These are phyloP conservation scores for Drosophila carrolli DNA, from an alignment of 1,140 invertebrate genomes.

Conservation along the genomic window DNA sequence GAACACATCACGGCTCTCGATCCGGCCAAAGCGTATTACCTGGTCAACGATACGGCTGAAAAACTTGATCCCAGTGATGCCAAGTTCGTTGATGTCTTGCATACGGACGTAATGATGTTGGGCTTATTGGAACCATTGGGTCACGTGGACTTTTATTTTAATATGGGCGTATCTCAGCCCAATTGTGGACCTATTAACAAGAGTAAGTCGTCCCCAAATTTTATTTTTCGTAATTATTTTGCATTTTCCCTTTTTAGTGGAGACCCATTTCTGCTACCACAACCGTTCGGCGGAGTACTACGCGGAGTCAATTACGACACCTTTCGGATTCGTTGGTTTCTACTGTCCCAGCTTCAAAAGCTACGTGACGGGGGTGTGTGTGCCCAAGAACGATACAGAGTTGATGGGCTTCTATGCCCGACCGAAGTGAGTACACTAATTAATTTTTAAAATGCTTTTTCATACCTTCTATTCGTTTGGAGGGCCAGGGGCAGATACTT, in stretches of 20 bases:
- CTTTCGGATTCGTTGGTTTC: conserved; percentile 10
- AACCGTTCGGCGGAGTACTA: conserved; percentile 29
- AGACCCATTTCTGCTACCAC: conserved; percentile 32
- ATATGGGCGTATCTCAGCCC: conserved; percentile 35
- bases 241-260: background rate
- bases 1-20: conserved; percentile 37
- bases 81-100: conserved; percentile 45
- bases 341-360: conserved; percentile 8
- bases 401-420: conserved; percentile 11
- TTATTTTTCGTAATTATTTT: background rate
- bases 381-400: background rate
- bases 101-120: conserved; percentile 41
- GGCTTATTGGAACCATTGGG: conserved; percentile 37
- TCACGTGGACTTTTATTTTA: conserved; percentile 47
- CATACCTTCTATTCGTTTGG: background rate
- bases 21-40: conserved; percentile 37
- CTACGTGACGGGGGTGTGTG: background rate
- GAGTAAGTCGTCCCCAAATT: conserved; percentile 2
- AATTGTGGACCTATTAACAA: conserved; percentile 21
- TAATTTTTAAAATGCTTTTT: background rate
- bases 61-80: conserved; percentile 46
- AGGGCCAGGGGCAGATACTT: conserved; percentile 45
- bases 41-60: background rate
- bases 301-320: conserved; percentile 32
- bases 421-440: background rate